Evolutionary conservation across 2,888 invertebrate species (phyloP).

Genomic region (Rhopalosiphum nymphaeae): DNA sequence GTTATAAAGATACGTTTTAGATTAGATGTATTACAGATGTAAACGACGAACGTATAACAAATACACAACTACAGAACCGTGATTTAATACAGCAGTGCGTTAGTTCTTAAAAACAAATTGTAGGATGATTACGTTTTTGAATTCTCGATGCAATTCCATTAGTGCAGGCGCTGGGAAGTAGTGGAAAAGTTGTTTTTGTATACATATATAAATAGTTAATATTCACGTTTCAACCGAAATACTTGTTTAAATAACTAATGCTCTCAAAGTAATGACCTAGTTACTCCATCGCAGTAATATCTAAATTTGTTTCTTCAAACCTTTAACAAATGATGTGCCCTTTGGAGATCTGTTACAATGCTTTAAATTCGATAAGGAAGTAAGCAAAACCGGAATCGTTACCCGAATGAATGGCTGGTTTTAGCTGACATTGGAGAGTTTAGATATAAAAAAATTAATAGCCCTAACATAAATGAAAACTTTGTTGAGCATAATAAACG

Average conservation of each 20-base stretch:
- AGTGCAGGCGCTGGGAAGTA: not conserved
- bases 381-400: not conserved
- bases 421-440: not conserved
- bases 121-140: not conserved
- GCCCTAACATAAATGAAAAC: not conserved
- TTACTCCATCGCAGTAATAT: not conserved
- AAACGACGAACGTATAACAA: not conserved
- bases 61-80: not conserved
- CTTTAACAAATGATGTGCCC: not conserved
- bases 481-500: constrained; percentile 14
- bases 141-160: not conserved
- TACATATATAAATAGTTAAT: not conserved
- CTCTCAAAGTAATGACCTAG: constrained; percentile 10
- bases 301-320: constrained; percentile 28
- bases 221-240: not conserved
- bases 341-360: not conserved
- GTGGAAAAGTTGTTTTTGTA: not conserved
- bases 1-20: not conserved
- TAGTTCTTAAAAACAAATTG: not conserved
- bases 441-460: not conserved
- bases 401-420: not conserved
- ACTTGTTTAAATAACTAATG: constrained; percentile 4
- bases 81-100: not conserved
- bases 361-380: not conserved
- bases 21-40: not conserved